Conservation (phyloP, 2,888 invertebrate species). For the Acrobasis consociella region DNA sequence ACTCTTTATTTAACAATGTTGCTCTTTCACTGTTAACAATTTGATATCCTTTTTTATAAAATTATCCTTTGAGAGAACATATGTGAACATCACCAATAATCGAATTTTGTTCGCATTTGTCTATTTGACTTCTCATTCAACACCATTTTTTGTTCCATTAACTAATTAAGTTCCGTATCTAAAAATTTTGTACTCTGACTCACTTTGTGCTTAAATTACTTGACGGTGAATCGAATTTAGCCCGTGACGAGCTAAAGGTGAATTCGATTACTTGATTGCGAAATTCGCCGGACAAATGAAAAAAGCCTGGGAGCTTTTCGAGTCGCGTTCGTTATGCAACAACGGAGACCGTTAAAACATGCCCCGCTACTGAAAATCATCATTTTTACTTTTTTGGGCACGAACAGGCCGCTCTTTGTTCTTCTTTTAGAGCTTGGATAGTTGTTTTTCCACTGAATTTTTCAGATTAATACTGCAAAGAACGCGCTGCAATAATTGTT, state of each 20-base stretch:
- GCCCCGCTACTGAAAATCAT: neutral
- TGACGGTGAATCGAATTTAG: constrained; percentile 37
- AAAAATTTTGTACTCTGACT: neutral
- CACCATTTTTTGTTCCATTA: neutral
- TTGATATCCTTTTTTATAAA: too few relatives aligned
- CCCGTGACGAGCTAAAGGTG: constrained; percentile 37
- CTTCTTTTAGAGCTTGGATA: neutral
- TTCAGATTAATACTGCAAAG: neutral
- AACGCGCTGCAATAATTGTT: too few relatives aligned
- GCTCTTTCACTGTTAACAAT: too few relatives aligned
- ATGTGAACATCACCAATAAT: neutral
- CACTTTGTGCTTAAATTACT: constrained; percentile 35
- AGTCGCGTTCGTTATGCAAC: constrained; percentile 7
- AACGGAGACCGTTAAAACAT: constrained; percentile 3
- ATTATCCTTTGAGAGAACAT: neutral
- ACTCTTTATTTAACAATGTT: too few relatives aligned
- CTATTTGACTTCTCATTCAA: constrained; percentile 1
- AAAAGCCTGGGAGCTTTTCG: constrained; percentile 26
- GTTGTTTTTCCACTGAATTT: neutral
- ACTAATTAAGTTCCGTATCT: neutral
- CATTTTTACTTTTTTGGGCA: neutral
- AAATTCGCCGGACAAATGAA: constrained; percentile 38
- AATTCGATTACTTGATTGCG: constrained; percentile 62
- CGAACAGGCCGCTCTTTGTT: neutral
- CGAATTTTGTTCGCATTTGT: neutral